Base-by-base conservation (phyloP, 2,888 invertebrate genomes). In the Trichogramma dendrolimi region DNA sequence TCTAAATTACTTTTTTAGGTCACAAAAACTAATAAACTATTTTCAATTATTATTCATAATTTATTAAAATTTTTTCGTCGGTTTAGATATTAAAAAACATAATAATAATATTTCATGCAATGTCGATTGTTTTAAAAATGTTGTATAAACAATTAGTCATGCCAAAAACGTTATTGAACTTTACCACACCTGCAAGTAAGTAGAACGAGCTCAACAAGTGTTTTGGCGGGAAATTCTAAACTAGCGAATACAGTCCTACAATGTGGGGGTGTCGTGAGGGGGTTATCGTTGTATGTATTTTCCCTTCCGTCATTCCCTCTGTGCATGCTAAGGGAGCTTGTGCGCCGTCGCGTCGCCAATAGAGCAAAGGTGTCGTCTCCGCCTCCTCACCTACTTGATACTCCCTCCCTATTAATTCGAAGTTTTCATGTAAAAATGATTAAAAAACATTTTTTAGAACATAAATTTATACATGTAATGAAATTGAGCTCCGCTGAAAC, bases 301-400 rank as follows among this genome's bases (percentile, higher is more conserved):
- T 69, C 67, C 62, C 57, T 67, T 64, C 66, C 58, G 60, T 66
- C 66, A 14, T 55, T 11, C 47, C 39, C 61, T 40, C 53, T 51
- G 27, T 27, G 27, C 27, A 27, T 27, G 27, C 27, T 27, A 27
- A 27, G 27, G 27, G 27, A 27, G 72, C 67, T 68, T 67, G 69
- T 67, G 70, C 69, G 70, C 58, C 60, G 75, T 75, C 72, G 69
- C 75, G 70, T 73, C 72, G 79, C 75, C 70, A 83, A 83, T 27
- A 69, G 68, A 67, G 73, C 68, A 68, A 70, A 68, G 58, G 58
- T 52, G 70, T 68, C 68, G 69, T 64, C 65, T 65, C 62, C 66
- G 70, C 71, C 69, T 57, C 54, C 58, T 43, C 11, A 62, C 41
- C 27, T 27, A 27, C 27, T 27, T 2, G 27, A 27, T 47, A 47